These are phyloP conservation scores for Saturnia pavonia DNA, from an alignment of 2,888 invertebrate genomes.

Conservation along the genomic window DNA sequence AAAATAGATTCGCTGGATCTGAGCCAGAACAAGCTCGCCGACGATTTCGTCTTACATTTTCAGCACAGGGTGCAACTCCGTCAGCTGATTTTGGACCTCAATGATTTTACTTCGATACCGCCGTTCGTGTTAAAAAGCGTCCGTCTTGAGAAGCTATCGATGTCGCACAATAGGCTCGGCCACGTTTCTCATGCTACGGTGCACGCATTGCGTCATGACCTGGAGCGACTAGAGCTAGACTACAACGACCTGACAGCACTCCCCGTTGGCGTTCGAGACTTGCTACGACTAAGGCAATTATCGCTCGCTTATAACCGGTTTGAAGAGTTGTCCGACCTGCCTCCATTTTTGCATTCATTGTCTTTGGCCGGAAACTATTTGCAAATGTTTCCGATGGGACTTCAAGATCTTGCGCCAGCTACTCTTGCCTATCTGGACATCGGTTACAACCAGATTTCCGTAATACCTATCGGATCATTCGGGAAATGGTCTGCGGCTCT, in stretches of 20 bases:
- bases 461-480: slow-evolving; percentile 85
- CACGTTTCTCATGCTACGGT: slow-evolving; percentile 85
- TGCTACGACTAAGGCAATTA: slow-evolving; percentile 85
- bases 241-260: slow-evolving; percentile 85
- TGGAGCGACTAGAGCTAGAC: slow-evolving; percentile 90
- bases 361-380: slow-evolving; percentile 89
- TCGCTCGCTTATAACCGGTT: slow-evolving; percentile 90
- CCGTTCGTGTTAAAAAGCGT: slow-evolving; percentile 83
- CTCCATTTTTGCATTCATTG: slow-evolving; percentile 85
- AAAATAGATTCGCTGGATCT: slow-evolving; percentile 89
- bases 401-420: slow-evolving; percentile 83
- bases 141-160: slow-evolving; percentile 86
- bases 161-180: slow-evolving; percentile 87
- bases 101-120: slow-evolving; percentile 85
- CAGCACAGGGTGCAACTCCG: slow-evolving; percentile 85
- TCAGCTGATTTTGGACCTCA: slow-evolving; percentile 88
- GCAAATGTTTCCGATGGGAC: slow-evolving; percentile 83
- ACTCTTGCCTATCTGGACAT: slow-evolving; percentile 86
- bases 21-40: slow-evolving; percentile 88
- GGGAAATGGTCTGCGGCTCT: slow-evolving; percentile 87
- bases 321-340: slow-evolving; percentile 72
- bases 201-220: slow-evolving; percentile 83
- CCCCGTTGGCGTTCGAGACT: slow-evolving; percentile 82
- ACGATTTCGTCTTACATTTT: slow-evolving; percentile 83
- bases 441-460: slow-evolving; percentile 89